Evolutionary conservation across 2,113 vertebrate genomes (phyloP), one percentile per base, ranked within the genome.

Genomic region (Channa argus): DNA sequence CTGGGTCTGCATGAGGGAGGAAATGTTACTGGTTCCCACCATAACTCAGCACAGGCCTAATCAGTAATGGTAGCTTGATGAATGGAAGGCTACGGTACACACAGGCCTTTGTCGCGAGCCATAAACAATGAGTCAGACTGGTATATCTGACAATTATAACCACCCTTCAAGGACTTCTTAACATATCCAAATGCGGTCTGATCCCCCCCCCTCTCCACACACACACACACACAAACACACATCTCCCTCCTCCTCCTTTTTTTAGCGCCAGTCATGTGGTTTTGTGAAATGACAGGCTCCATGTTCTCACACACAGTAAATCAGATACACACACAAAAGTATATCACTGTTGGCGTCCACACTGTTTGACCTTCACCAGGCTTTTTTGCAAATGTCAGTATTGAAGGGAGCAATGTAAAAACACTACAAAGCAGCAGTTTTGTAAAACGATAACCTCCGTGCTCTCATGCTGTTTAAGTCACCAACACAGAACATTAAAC

Each of bases 21-120:
- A 92, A 91, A 46, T 78, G 79, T 79, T 79, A 55, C 86, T 88
- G 79, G 88, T 91, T 92, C 89, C 88, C 91, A 91, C 90, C 88
- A 88, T 90, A 87, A 91, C 86, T 91, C 90, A 92, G 77, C 62
- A 50, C 39, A 9, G 61, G 8, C 45, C 83, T 89, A 92, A 92
- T 92, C 89, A 87, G 88, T 15, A 37, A 50, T 63, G 75, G 45
- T 53, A 7, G 79, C 76, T 33, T 89, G 90, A 88, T 87, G 88
- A 89, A 91, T 89, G 85, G 84, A 80, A 49, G 73, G 54, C 73
- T 78, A n/a, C 44, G 43, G 60, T 61, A 41, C 81, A 71, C 69
- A 58, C 71, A 38, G 74, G 77, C 62, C 51, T 79, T 83, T 74
- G 86, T 82, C 63, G 52, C 36, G 43, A 80, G 83, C 71, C 58